Evolutionary conservation across 2,113 vertebrate genomes (phyloP), one percentile per base, ranked within the genome.

Genomic region (Nibea albiflora): DNA sequence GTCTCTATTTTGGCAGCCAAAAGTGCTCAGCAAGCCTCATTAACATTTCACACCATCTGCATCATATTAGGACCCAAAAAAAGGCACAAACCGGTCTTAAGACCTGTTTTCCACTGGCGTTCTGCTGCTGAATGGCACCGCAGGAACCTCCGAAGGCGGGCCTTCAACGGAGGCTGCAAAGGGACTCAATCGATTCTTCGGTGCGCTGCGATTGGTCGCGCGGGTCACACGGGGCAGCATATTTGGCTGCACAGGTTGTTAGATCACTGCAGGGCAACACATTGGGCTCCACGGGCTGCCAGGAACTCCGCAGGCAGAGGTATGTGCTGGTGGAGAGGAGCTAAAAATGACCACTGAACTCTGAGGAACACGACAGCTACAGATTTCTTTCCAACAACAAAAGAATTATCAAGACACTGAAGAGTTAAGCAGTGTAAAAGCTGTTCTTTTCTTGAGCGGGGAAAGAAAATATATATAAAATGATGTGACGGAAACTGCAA

Each of bases 231-330:
- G 2, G 50, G 54, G 63, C 42, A 63, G 58, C 44, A 61, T 42
- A 62, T 84, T 78, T 87, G 88, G 83, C 69, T 69, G 72, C 22
- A 12, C 62, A 28, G 58, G 73, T 77, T 88, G 68, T 87, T 84
- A 83, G 73, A 89, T 91, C 86, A 64, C 85, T 73, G 85, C 73
- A 58, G 82, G 88, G 73, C 20, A n/a, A n/a, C 73, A 75, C 57
- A 75, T 80, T 90, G 83, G 87, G 87, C 69, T 76, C 57, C 60
- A 78, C 39, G 47, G 72, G 80, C 84, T 89, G 88, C 90, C 89
- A 85, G 85, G 80, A 81, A 89, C 84, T 65, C 86, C 73, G 66
- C 83, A 77, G 84, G 76, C 69, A 46, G 39, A 61, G 54, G 73
- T 46, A 76, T 54, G 62, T 68, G 80, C 76, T 73, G 39, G n/a